Base-by-base conservation (phyloP, 2,888 invertebrate genomes). In the Mayetiola destructor region DNA sequence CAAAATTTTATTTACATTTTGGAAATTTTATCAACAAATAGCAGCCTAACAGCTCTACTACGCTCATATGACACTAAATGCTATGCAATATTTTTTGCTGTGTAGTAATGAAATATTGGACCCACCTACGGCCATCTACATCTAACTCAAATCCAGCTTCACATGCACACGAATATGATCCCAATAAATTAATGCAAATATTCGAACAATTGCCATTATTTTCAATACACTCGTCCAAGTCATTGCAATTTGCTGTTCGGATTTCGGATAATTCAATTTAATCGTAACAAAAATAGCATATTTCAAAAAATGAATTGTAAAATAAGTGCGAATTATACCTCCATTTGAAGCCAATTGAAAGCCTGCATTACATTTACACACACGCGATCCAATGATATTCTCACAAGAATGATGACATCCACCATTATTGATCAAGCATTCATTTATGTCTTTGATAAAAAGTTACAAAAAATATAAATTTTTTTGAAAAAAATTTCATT, bases 371-470 rank as follows among this genome's bases (percentile, higher is more conserved):
- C 80, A 80, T 55, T 66, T 64, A 63, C 80, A 80, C 35, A 67
- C 62, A 63, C 70, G 77, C 56, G 75, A 68, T 10, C 79, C 79
- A 6, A 70, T 65, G 9, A 64, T 66, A 62, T 81, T 80, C 6
- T 66, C 62, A 62, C 80, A 80, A 12, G 61, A 62, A 60, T 81
- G 80, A 2, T 78, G 77, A 67, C 84, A 84, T 32, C 78, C 79
- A 1, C 78, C 80, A 61, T 80, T 77, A 55, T 71, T 67, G 2
- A 68, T 62, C 10, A 66, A 63, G 63, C 82, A 84, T 63, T 70
- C 72, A 66, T 80, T 72, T 42, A 75, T 66, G n/a, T n/a, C n/a
- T n/a, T n/a, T n/a, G n/a, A n/a, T n/a, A n/a, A n/a, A n/a, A n/a
- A n/a, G n/a, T n/a, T n/a, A n/a, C n/a, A n/a, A n/a, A n/a, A n/a